Base-by-base conservation (phyloP, 2,888 invertebrate genomes). In the Watsonalla cultraria region DNA sequence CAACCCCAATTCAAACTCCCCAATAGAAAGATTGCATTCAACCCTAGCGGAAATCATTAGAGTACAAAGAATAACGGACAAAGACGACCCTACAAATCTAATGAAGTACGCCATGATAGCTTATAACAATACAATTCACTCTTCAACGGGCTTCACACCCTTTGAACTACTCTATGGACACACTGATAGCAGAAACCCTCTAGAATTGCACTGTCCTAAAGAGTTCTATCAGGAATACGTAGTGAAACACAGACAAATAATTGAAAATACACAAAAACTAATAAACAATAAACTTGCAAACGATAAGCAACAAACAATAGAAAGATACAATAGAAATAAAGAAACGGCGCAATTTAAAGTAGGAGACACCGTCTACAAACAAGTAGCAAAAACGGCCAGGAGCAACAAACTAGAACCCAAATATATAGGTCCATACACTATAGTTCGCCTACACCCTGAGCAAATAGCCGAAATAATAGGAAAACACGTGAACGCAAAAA, bases 151-250 rank as follows among this genome's bases (percentile, higher is more conserved):
- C 0, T 72, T 59, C 6, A 73, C 72, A 35, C 72, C 72, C 0
- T 58, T 56, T 8, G 70, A 72, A 46, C 11, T 74, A 14, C 46
- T 70, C 15, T 74, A 60, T 45, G 68, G 61, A 58, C 74, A 67
- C 47, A 74, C 64, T 46, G 60, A 49, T 46, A 67, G 51, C 54
- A 66, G 63, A 63, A 74, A 62, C 54, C 74, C 58, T 51, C 57
- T 61, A 63, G 71, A 68, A 55, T 53, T 62, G 62, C 71, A 63
- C 64, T 79, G 52, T 60, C 68, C 64, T 2, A 60, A 63, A 54
- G 66, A 71, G 60, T 95, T 86, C 68, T 94, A 92, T 33, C 95
- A 91, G 13, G 95, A 95, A 76, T 95, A 94, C 50, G 94, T 93
- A 1, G 94, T 95, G 54, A 93, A 92, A 80, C 96, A 96, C 37